Conservation (phyloP, 2,888 invertebrate species). For the Diaprepes abbreviatus region DNA sequence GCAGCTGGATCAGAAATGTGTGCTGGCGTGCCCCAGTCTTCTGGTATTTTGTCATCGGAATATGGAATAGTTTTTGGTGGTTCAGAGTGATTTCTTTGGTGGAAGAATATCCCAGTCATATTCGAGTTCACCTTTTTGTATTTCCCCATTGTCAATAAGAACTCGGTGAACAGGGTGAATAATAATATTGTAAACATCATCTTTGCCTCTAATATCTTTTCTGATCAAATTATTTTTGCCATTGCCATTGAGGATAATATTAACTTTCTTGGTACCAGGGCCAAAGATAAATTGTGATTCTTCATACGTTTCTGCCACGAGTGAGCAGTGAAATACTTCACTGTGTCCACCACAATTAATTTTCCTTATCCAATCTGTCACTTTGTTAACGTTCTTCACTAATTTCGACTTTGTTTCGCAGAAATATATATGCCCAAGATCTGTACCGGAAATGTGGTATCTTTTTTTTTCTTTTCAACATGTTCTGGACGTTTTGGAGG, state of each 20-base stretch:
- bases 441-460: too few species aligned
- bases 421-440: too few species aligned
- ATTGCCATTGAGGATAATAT: constrained; percentile 99
- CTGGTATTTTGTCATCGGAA: constrained; percentile 95
- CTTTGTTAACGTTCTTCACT: too few species aligned
- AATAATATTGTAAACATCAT: constrained; percentile 86
- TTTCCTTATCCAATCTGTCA: too few species aligned
- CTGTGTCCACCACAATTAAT: constrained; percentile 93
- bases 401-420: too few species aligned
- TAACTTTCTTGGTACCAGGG: constrained; percentile 98
- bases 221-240: constrained; percentile 97
- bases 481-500: too few species aligned
- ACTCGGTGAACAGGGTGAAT: constrained; percentile 97
- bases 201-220: constrained; percentile 98
- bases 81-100: constrained; percentile 96
- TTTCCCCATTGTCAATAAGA: constrained; percentile 95
- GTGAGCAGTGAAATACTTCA: constrained; percentile 89
- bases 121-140: constrained; percentile 93
- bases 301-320: constrained; percentile 96
- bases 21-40: constrained; percentile 99
- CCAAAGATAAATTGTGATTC: constrained; percentile 99
- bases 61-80: constrained; percentile 98
- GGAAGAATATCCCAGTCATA: constrained; percentile 98
- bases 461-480: too few species aligned
- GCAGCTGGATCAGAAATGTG: constrained; percentile 98